Conservation (phyloP, 1,140 invertebrate genomes). For the Linepithema humile region DNA sequence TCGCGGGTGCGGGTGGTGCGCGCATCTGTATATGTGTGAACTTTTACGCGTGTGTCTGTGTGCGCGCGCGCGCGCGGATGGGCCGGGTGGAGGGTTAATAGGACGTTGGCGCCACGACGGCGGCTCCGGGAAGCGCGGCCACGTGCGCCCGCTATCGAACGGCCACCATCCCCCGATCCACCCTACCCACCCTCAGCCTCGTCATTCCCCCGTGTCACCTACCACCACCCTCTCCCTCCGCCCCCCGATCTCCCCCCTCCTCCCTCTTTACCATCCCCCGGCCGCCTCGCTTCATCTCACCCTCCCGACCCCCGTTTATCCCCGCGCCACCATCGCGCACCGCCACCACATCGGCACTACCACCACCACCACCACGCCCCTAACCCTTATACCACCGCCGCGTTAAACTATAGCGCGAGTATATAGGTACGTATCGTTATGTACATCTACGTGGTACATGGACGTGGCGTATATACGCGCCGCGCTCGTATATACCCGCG, state of each 20-base stretch:
- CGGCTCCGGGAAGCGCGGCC: slow-evolving; percentile 80
- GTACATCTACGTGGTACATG: slow-evolving; percentile 36
- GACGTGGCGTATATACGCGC: slow-evolving; percentile 47
- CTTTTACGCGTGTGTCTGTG: slow-evolving; percentile 16
- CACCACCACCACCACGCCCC: slow-evolving; percentile 66
- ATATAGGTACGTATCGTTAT: slow-evolving; percentile 57
- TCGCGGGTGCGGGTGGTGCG: slow-evolving; percentile 9
- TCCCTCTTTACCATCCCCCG: slow-evolving; percentile 50
- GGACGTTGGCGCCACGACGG: slow-evolving; percentile 82
- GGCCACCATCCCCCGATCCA: slow-evolving; percentile 75
- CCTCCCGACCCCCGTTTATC: slow-evolving; percentile 56
- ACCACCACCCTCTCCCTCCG: slow-evolving; percentile 47
- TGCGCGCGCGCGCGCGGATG: slow-evolving; percentile 51
- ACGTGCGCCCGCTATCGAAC: slow-evolving; percentile 84
- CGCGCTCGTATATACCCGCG: slow-evolving; percentile 46
- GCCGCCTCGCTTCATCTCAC: slow-evolving; percentile 52
- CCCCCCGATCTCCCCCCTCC: slow-evolving; percentile 32
- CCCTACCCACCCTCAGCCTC: slow-evolving; percentile 63
- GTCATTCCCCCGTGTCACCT: slow-evolving; percentile 69
- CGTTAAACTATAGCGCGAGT: slow-evolving; percentile 74
- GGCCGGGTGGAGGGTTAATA: slow-evolving; percentile 74
- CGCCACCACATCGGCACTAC: slow-evolving; percentile 35
- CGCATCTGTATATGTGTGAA: neutral
- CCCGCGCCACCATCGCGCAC: slow-evolving; percentile 64
- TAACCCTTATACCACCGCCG: slow-evolving; percentile 71